Evolutionary conservation across 2,797 vertebrate species (phyloP), one percentile per base, ranked within the genome.

Genomic region (Gymnopithys bicolor): DNA sequence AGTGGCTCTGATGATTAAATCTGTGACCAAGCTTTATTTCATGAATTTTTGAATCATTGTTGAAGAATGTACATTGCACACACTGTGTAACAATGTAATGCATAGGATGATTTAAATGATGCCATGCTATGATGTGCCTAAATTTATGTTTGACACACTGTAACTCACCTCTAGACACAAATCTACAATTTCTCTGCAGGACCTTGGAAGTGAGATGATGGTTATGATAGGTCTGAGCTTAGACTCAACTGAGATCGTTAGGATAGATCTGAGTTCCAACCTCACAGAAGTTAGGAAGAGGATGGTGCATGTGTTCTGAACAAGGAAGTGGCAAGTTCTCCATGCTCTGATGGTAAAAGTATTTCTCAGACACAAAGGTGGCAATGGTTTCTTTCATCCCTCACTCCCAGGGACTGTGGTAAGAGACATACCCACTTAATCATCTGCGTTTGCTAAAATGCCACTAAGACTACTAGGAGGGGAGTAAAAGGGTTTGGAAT

Each of bases 241-340:
- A 59, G 21, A 14, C 30, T 55, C 18, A 45, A 5, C 10, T 46
- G 59, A 66, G 32, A 15, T 24, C 33, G 3, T 64, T 56, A 59
- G 62, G 55, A 7, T 4, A 81, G 11, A 19, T 35, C 27, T 62
- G 43, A 63, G 25, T 32, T 84, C 84, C 37, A 79, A 8, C 11
- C 6, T 27, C 8, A 11, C 1, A 52, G 35, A 60, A 69, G 9
- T 33, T 28, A 64, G n/a, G 55, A 68, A n/a, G 23, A 5, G 12
- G 10, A 48, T 18, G 24, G 11, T 35, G 4, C 13, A 0, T 1
- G 0, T 13, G 9, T 25, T 45, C 9, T 73, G 15, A 13, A 22
- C 3, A 19, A 23, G 41, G 7, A 56, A 68, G 2, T 4, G 4
- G 10, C 10, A 60, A 77, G 7, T 6, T 77, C 11, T 71, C 45